phyloP scores from a whole-genome alignment of 2,797 vertebrate species.

The Melanotaenia boesemani region DNA sequence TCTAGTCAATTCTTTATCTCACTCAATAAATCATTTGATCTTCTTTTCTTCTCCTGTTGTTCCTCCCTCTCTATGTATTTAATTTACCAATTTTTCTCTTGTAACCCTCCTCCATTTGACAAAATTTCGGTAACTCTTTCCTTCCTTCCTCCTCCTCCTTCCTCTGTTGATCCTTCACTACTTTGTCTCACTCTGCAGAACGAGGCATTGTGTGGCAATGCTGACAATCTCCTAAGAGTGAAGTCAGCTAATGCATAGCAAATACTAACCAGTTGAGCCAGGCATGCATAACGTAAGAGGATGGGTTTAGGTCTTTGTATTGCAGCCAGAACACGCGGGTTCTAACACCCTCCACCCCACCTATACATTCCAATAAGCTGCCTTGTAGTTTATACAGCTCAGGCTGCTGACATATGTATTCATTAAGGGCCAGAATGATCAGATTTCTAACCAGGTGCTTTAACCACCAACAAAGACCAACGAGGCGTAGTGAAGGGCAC shows the following conservation, averaged over 20 bases:
- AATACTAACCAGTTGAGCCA: conserved; percentile 66
- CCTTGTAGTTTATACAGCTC: conserved; percentile 60
- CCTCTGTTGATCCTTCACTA: conserved; percentile 30
- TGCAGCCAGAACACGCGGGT: conserved; percentile 48
- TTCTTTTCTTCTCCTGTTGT: conserved; percentile 1
- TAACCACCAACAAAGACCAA: conserved; percentile 69
- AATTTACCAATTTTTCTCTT: conserved; percentile 34
- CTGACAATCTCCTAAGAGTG: conserved; percentile 66
- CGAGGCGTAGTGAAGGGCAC: conserved; percentile 57
- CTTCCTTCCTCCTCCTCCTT: conserved; percentile 33
- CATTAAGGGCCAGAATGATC: conserved; percentile 69
- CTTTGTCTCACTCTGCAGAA: conserved; percentile 66
- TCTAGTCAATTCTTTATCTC: conserved; percentile 44
- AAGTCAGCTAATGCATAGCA: conserved; percentile 72
- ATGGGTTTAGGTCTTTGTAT: conserved; percentile 37
- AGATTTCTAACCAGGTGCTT: conserved; percentile 53
- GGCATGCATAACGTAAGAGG: conserved; percentile 68
- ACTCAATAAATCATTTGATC: conserved; percentile 38
- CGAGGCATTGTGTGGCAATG: conserved; percentile 70
- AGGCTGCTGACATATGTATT: conserved; percentile 64
- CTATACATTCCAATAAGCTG: conserved; percentile 69
- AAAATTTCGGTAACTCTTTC: conserved; percentile 26
- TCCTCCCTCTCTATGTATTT: conserved; percentile 26
- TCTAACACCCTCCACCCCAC: conserved; percentile 42
- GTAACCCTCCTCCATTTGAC: not conserved